Percentiles rank a stretch among this genome's conserved stretches.
phyloP scores from a whole-genome alignment of 2,113 vertebrate species.

The Malurus melanocephalus region DNA sequence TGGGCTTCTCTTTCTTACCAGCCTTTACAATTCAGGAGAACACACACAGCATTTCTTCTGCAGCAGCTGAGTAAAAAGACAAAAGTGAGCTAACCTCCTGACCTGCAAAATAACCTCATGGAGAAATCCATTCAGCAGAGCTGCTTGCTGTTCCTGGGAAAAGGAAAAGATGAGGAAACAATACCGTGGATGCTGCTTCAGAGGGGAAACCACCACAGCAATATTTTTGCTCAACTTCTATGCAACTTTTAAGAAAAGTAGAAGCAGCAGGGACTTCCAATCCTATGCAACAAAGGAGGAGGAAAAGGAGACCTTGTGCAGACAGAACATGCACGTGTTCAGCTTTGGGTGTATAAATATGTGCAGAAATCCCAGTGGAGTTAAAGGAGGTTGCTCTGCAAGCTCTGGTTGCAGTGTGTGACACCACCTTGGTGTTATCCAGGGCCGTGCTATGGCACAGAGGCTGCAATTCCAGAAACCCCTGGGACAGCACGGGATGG shows the following conservation, averaged over 20 bases:
- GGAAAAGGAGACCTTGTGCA: neutral
- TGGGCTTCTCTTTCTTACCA: neutral
- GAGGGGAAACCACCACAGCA: neutral
- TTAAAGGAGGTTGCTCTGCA: neutral
- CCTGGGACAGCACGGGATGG: accelerated
- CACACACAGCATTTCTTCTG: neutral
- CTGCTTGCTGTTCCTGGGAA: neutral
- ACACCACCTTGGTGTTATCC: neutral
- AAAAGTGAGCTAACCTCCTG: conserved; percentile 47
- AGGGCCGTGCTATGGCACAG: neutral
- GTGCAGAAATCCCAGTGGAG: neutral
- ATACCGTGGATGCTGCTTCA: neutral
- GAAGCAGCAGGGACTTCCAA: neutral
- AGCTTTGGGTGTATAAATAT: neutral
- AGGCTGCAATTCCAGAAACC: neutral
- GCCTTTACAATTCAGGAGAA: conserved; percentile 3
- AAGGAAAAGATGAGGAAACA: neutral
- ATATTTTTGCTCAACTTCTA: neutral
- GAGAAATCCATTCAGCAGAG: neutral
- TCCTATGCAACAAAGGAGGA: neutral
- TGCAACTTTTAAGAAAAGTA: neutral
- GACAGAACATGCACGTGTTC: accelerated
- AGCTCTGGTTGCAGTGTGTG: neutral
- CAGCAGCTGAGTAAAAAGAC: neutral
- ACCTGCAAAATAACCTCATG: neutral